Conservation (phyloP, 1,140 invertebrate genomes). For the Temnothorax nylanderi region DNA sequence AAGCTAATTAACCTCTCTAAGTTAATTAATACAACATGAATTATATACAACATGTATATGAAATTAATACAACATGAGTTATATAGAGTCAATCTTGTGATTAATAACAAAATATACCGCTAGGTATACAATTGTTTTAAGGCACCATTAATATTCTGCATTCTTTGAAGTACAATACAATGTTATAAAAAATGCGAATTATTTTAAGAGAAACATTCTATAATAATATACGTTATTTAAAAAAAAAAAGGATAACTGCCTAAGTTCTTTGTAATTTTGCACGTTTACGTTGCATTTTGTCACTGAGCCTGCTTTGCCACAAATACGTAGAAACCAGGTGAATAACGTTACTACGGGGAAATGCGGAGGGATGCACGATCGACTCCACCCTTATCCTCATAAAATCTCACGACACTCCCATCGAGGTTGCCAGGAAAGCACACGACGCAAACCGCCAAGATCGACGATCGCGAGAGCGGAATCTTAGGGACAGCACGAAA, state of each 20-base stretch:
- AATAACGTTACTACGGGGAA: neutral
- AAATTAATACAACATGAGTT: neutral
- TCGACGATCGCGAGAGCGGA: constrained; percentile 34
- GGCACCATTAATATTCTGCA: neutral
- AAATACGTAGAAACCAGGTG: neutral
- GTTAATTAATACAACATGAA: neutral
- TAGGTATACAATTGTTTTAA: neutral
- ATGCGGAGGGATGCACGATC: neutral
- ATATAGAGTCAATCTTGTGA: neutral
- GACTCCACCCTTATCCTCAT: constrained; percentile 19
- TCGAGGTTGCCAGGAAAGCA: constrained; percentile 23
- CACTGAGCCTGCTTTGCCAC: neutral
- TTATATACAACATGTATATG: neutral
- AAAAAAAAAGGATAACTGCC: neutral
- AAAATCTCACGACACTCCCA: neutral
- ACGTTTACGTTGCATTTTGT: constrained; percentile 12
- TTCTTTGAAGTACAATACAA: neutral
- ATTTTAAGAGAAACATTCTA: neutral
- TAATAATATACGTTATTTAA: too few species aligned
- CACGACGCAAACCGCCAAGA: constrained; percentile 42
- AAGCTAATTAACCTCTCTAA: neutral
- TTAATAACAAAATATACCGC: neutral
- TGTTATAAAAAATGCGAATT: neutral
- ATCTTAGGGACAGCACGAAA: constrained; percentile 24
- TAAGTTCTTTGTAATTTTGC: neutral